These are phyloP conservation scores for Drosophila nr. medialis DNA, from an alignment of 2,888 invertebrate genomes.

Conservation along the genomic window DNA sequence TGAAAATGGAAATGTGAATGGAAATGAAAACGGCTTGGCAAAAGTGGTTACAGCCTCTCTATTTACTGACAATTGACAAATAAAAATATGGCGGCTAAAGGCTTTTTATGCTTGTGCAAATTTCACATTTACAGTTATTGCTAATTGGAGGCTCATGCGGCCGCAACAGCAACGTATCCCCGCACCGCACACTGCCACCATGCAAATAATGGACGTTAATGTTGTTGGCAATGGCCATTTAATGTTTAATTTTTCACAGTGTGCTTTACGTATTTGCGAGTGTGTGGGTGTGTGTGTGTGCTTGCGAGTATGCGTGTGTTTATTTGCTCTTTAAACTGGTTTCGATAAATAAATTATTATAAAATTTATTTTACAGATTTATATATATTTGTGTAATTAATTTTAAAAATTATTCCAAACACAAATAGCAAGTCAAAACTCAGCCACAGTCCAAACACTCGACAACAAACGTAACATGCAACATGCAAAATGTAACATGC, in stretches of 20 bases:
- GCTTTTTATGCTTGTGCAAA: constrained; percentile 74
- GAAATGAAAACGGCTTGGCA: constrained; percentile 26
- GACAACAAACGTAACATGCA: constrained; percentile 26
- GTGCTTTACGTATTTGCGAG: neutral
- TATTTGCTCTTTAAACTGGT: constrained; percentile 71
- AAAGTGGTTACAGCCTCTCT: constrained; percentile 41
- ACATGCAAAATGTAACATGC: constrained; percentile 1
- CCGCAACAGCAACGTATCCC: constrained; percentile 44
- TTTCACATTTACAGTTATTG: constrained; percentile 80
- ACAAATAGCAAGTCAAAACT: constrained; percentile 63
- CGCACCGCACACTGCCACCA: constrained; percentile 1
- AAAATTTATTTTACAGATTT: constrained; percentile 83
- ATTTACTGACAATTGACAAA: constrained; percentile 72
- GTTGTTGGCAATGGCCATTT: constrained; percentile 76
- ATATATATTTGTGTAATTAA: constrained; percentile 82
- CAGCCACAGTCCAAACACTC: constrained; percentile 40
- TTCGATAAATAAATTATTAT: constrained; percentile 83
- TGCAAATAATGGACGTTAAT: constrained; percentile 74
- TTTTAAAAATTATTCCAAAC: constrained; percentile 83
- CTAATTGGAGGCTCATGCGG: constrained; percentile 78
- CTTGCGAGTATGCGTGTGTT: constrained; percentile 24
- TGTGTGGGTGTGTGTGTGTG: constrained; percentile 16
- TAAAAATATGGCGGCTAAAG: constrained; percentile 76
- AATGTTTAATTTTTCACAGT: constrained; percentile 70
- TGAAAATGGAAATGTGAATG: constrained; percentile 11